These are phyloP conservation scores for Apotomis betuletana DNA, from an alignment of 2,888 invertebrate genomes.

Conservation along the genomic window DNA sequence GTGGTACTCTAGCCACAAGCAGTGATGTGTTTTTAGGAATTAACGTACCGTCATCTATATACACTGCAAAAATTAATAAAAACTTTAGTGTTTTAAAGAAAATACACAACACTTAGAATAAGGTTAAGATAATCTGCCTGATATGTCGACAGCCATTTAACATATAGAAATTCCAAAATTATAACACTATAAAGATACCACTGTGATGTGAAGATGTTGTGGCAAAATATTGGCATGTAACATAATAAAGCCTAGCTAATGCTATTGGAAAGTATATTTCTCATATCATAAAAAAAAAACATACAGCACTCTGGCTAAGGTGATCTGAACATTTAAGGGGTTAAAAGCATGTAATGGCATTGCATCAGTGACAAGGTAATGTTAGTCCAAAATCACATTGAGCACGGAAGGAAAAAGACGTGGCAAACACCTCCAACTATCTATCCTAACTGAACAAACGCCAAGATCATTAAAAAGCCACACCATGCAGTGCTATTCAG, in stretches of 20 bases:
- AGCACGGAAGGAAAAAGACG: neutral
- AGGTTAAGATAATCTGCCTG: neutral
- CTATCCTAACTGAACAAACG: neutral
- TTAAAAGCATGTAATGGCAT: too few relatives aligned
- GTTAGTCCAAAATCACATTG: neutral
- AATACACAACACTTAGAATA: neutral
- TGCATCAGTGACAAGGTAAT: neutral
- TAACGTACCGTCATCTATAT: constrained; percentile 93
- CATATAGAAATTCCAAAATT: too few relatives aligned
- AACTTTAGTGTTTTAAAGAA: neutral
- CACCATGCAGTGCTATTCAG: constrained; percentile 18
- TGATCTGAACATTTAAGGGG: too few relatives aligned
- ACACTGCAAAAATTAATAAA: constrained; percentile 85
- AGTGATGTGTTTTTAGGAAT: constrained; percentile 99
- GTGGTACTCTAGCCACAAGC: constrained; percentile 95
- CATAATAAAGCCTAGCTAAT: too few relatives aligned
- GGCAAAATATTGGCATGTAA: too few relatives aligned
- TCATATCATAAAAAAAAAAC: too few relatives aligned
- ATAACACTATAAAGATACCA: too few relatives aligned
- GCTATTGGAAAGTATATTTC: too few relatives aligned
- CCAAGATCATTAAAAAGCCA: neutral
- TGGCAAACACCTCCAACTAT: neutral
- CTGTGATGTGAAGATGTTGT: too few relatives aligned
- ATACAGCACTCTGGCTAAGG: neutral
- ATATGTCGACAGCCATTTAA: neutral